A percentile compares a stretch with the other conserved stretches of the same genome.
Evolutionary conservation across 2,888 invertebrate genomes (phyloP).

Genomic region (Drosophila koepferae): DNA sequence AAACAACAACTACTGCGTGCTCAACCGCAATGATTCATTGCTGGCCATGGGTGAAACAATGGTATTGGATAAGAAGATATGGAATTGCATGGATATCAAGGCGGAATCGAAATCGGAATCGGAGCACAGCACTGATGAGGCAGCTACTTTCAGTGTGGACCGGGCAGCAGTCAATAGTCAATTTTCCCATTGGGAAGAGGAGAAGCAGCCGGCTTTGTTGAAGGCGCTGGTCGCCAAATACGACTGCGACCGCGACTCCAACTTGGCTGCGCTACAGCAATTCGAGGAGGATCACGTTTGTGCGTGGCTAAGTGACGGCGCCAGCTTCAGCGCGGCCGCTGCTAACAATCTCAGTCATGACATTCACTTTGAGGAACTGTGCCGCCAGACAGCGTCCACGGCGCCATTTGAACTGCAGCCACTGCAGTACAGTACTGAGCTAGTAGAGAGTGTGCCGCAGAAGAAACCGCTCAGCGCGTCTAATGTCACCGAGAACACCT

Average conservation of each 20-base stretch:
- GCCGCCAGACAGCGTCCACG: constrained; percentile 71
- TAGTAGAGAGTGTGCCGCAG: background rate
- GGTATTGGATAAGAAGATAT: background rate
- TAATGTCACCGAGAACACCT: constrained; percentile 6
- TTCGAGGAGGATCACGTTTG: constrained; percentile 35
- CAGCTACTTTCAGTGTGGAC: constrained; percentile 28
- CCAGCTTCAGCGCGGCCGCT: background rate
- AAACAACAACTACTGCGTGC: constrained; percentile 52
- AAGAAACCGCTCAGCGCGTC: background rate
- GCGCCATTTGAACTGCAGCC: constrained; percentile 80
- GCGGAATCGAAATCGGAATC: background rate
- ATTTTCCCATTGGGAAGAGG: background rate
- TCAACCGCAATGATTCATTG: constrained; percentile 30
- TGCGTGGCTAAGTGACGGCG: constrained; percentile 17
- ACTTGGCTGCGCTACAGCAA: constrained; percentile 14
- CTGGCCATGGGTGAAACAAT: constrained; percentile 23
- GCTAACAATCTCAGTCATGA: constrained; percentile 11
- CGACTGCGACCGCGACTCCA: background rate
- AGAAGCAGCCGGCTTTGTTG: background rate
- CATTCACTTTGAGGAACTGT: constrained; percentile 72
- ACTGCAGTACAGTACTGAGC: constrained; percentile 36
- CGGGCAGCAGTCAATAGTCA: background rate
- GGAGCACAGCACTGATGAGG: background rate
- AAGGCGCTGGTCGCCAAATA: constrained; percentile 39
- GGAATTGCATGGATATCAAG: background rate